Conservation (phyloP, 1,140 invertebrate species). For the Heliconius nattereri region DNA sequence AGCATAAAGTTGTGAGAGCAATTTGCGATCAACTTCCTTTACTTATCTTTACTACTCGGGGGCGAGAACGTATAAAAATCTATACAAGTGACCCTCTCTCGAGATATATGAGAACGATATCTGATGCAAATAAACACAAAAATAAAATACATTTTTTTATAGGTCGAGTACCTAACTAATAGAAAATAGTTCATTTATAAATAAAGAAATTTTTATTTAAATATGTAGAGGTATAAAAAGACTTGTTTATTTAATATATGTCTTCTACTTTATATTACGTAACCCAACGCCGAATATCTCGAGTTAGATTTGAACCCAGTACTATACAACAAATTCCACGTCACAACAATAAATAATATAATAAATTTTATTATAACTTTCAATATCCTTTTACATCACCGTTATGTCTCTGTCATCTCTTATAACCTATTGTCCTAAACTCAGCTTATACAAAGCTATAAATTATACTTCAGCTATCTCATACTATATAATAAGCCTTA, state of each 20-base stretch:
- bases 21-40: constrained; percentile 11
- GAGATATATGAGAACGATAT: neutral
- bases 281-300: no score
- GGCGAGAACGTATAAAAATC: constrained; percentile 10
- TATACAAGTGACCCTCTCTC: constrained; percentile 4
- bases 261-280: no score
- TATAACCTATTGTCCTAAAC: constrained; percentile 46
- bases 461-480: neutral
- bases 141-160: neutral
- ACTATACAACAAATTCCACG: no score
- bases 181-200: no score
- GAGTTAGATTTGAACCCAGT: no score
- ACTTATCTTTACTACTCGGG: neutral
- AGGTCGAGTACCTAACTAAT: no score
- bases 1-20: constrained; percentile 10
- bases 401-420: constrained; percentile 33
- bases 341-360: neutral
- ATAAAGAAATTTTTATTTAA: no score
- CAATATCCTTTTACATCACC: neutral
- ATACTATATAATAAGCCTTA: constrained; percentile 31
- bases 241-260: no score
- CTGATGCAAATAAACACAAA: neutral
- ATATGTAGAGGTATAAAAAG: no score
- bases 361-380: constrained; percentile 9
- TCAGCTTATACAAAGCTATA: constrained; percentile 36